Conservation (phyloP, 2,888 invertebrate species). For the Amblyjoppa fuscipennis region DNA sequence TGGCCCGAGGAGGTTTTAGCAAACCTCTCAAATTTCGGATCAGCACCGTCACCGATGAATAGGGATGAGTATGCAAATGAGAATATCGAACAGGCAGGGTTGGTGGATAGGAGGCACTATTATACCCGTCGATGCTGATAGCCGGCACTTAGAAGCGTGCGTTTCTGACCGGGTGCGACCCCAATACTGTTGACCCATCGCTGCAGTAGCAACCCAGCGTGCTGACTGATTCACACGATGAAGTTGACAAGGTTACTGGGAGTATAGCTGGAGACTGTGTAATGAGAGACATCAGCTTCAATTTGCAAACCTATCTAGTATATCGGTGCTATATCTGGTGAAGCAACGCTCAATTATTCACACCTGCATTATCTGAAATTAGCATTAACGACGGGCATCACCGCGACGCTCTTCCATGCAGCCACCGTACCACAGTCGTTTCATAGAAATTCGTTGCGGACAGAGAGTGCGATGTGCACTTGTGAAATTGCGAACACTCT, state of each 20-base stretch:
- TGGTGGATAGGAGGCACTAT: constrained; percentile 42
- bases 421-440: background rate
- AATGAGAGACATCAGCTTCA: constrained; percentile 1
- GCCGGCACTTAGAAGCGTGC: constrained; percentile 41
- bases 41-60: constrained; percentile 65
- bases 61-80: constrained; percentile 68
- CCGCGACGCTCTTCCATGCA: background rate
- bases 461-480: background rate
- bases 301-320: background rate
- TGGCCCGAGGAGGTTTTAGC: constrained; percentile 16
- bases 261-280: background rate
- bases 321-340: constrained; percentile 1
- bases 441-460: constrained; percentile 6
- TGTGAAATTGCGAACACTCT: constrained; percentile 16
- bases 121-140: constrained; percentile 48
- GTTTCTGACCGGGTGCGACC: constrained; percentile 40
- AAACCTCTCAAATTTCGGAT: constrained; percentile 47
- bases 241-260: background rate
- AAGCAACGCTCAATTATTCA: constrained; percentile 57
- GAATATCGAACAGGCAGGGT: constrained; percentile 64
- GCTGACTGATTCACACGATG: background rate
- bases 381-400: constrained; percentile 52
- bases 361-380: constrained; percentile 54
- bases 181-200: constrained; percentile 25
- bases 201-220: background rate